Base-by-base conservation (phyloP, 2,888 invertebrate genomes). In the Drosophila kokeensis region DNA sequence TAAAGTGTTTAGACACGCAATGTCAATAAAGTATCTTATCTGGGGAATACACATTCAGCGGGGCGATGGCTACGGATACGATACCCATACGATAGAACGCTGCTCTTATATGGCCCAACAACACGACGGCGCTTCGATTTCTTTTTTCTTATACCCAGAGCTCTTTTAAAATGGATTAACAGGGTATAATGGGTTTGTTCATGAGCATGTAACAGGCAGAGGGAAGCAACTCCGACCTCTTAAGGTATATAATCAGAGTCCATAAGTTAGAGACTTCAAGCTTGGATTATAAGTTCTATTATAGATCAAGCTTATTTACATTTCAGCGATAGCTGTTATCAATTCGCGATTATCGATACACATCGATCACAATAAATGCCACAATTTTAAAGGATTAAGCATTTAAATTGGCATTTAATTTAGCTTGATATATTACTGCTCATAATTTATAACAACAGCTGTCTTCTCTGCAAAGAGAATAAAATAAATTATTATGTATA, bases 1-100 rank as follows among this genome's bases (percentile, higher is more conserved):
- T 87, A 87, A 87, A 89, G 88, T 87, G 90, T 89, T 87, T 84
- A 89, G 90, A 88, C 87, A 87, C 87, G 87, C 87, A 87, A 87
- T 86, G 89, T 88, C 87, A 87, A 87, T 87, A 87, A 88, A 88
- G 90, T 90, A 83, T 90, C 87, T 87, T 90, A 87, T 87, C 87
- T 90, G 68, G 38, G 57, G 53, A 62, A 64, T 67, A 76, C 65
- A 81, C 69, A 76, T 73, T 69, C 64, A 53, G 75, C 72, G 45
- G 79, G 82, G 69, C 82, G 85, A 83, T 83, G 84, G 84, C 70
- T 70, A 72, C 85, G 87, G 78, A 87, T 85, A 71, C 82, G 79
- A 71, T 76, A 69, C 76, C 55, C 59, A 63, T 63, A 50, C 45
- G 66, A 24, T 15, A 8, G 53, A 54, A 24, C 59, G 49, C 54